Percentiles rank a stretch among this genome's conserved stretches.
Evolutionary conservation across 2,797 vertebrate species (phyloP).

Genomic region (Spinibarbus caldwelli): DNA sequence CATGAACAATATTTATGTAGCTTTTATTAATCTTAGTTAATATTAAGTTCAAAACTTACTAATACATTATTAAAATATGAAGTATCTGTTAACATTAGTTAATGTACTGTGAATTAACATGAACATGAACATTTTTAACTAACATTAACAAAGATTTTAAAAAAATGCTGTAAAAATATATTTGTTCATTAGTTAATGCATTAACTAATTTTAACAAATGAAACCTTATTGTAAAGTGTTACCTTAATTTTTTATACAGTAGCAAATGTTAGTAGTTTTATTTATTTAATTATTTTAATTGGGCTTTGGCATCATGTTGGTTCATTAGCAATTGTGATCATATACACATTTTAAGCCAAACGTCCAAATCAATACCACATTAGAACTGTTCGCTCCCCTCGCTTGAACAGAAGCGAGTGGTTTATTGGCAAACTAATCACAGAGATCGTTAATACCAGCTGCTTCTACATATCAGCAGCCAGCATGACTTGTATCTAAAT

Average conservation of each 20-base stretch:
- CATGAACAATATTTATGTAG: no score
- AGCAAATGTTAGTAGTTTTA: not conserved
- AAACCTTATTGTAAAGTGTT: no score
- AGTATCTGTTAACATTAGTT: no score
- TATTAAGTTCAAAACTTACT: no score
- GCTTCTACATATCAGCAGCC: conserved; percentile 28
- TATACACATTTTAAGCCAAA: conserved; percentile 3
- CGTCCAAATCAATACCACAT: conserved; percentile 35
- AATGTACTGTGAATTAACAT: no score
- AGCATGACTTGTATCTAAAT: conserved; percentile 13
- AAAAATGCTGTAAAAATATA: no score
- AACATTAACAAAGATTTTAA: no score
- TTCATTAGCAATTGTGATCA: not conserved
- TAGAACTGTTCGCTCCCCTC: conserved; percentile 23
- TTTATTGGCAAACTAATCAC: conserved; percentile 49
- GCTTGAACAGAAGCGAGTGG: conserved; percentile 31
- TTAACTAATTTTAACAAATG: no score
- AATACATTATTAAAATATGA: no score
- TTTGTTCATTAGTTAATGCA: no score
- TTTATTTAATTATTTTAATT: not conserved
- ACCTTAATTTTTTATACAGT: not conserved
- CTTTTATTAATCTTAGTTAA: no score
- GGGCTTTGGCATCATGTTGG: not conserved
- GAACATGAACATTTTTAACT: no score
- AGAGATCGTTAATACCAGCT: conserved; percentile 8